A percentile compares a stretch with the other conserved stretches of the same genome.
Conservation (phyloP, 2,113 vertebrate genomes). For the Lonchura striata region DNA sequence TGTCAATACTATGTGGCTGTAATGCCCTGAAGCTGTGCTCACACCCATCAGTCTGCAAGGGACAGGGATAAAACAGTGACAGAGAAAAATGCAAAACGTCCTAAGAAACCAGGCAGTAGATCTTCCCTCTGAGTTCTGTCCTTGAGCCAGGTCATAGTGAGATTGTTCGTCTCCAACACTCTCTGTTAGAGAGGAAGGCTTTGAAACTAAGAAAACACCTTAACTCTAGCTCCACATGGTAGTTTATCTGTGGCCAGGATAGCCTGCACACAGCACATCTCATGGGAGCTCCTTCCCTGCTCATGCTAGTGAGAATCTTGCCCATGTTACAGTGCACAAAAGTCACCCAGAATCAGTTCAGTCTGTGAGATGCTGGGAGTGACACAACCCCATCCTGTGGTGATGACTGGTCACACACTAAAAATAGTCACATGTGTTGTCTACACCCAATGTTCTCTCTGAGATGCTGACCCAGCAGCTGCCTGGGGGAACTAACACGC, state of each 20-base stretch:
- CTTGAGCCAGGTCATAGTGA: neutral
- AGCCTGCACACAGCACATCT: neutral
- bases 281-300: neutral
- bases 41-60: neutral
- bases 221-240: neutral
- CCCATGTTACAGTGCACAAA: neutral
- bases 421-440: neutral
- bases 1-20: neutral
- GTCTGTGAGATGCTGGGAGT: neutral
- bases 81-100: neutral
- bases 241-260: neutral
- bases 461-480: neutral
- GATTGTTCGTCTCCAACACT: neutral
- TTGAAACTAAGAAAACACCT: neutral
- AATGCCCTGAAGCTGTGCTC: neutral
- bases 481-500: neutral
- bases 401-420: rapidly evolving
- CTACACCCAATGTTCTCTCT: neutral
- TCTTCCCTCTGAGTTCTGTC: neutral
- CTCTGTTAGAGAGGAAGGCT: neutral
- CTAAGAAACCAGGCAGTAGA: neutral
- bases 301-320: neutral
- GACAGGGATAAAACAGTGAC: neutral
- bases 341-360: neutral
- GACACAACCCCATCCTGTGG: neutral